phyloP scores from a whole-genome alignment of 2,113 vertebrate genomes.

The Gobio gobio region DNA sequence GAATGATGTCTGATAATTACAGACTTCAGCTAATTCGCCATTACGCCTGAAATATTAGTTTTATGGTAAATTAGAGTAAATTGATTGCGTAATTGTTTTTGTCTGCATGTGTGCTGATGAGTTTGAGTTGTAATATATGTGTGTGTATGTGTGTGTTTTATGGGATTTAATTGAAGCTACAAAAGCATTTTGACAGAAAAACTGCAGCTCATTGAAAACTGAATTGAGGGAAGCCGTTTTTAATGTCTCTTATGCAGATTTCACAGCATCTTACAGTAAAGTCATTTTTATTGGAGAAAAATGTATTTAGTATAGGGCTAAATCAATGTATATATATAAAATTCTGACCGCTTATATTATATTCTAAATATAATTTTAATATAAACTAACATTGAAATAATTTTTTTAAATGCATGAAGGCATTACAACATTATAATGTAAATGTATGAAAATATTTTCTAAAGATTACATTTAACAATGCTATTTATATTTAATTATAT shows the following conservation, averaged over 20 bases:
- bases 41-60: slow-evolving; percentile 27
- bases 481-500: not conserved
- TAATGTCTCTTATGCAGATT: not conserved
- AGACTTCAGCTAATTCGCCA: slow-evolving; percentile 29
- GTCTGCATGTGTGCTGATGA: slow-evolving; percentile 21
- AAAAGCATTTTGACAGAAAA: not conserved
- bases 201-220: not conserved
- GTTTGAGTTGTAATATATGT: not conserved
- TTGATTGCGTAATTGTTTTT: slow-evolving; percentile 35
- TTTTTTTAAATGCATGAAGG: too few relatives aligned
- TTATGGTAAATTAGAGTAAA: slow-evolving; percentile 42
- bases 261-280: not conserved
- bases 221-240: not conserved
- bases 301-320: not conserved
- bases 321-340: not conserved
- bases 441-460: not conserved
- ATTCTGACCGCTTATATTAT: not conserved
- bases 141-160: not conserved
- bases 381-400: not conserved
- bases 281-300: not conserved
- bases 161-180: slow-evolving; percentile 1
- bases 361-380: not conserved
- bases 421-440: not conserved
- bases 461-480: not conserved
- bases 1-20: slow-evolving; percentile 45